Base-by-base conservation (phyloP, 2,888 invertebrate species). In the Eristalinus aeneus region DNA sequence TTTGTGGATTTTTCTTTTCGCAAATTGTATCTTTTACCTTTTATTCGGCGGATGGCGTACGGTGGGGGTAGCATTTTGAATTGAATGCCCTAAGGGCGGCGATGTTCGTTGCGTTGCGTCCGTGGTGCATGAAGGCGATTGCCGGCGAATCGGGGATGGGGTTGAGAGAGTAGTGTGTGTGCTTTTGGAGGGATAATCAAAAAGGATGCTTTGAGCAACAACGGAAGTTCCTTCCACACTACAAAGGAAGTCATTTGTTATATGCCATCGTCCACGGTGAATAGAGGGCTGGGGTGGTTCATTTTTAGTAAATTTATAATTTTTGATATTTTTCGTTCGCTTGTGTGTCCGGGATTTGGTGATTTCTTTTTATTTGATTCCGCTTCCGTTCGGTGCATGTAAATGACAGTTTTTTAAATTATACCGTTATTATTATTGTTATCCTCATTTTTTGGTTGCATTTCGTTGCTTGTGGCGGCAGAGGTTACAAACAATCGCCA, bases 351-450 rank as follows among this genome's bases (percentile, higher is more conserved):
- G n/a, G 61, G 54, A 39, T 71, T 69, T 20, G 10, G n/a, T 61
- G 31, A 54, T 64, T 64, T 78, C 23, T 34, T 67, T 65, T 31
- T 65, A 16, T 65, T 76, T 76, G 81, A 81, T 86, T 86, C 86
- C 82, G 86, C 67, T 82, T 82, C 82, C 86, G 27, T 27, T 60
- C 63, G 56, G 77, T 65, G 82, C 82, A 86, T 86, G 86, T 82
- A 86, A 86, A 86, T 86, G 86, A 82, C 86, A 82, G 71, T 86
- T 86, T 78, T 86, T 86, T 71, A 86, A 86, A 86, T 86, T 86
- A 86, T 86, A 82, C 78, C 23, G 86, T 86, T 86, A 86, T 78
- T 86, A 86, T 71, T 82, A 73, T 77, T 81, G 39, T 16, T 39
- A n/a, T 46, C n/a, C n/a, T 3, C 46, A n/a, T 5, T 8, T 46